phyloP scores from a whole-genome alignment of 2,113 vertebrate species.

The Naja naja region DNA sequence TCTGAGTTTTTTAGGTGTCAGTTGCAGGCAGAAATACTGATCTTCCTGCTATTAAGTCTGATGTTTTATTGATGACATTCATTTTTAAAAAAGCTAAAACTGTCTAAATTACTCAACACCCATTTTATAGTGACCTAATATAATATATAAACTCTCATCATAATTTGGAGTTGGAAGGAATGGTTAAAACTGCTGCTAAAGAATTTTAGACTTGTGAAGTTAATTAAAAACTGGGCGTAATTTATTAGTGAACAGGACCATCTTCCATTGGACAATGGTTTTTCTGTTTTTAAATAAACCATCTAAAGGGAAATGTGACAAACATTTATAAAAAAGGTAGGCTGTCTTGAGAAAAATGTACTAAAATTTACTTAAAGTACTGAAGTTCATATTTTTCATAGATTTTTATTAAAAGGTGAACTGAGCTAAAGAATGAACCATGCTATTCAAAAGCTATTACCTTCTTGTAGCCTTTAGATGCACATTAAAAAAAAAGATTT shows the following conservation, averaged over 20 bases:
- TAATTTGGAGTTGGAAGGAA: background rate
- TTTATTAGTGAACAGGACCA: background rate
- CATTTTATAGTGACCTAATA: background rate
- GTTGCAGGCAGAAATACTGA: background rate
- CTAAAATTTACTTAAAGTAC: background rate
- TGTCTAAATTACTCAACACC: background rate
- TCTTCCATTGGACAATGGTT: background rate
- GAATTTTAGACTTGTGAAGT: background rate
- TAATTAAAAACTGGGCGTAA: background rate
- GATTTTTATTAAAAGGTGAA: too few relatives aligned
- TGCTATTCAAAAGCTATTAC: background rate
- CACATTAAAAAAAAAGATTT: background rate
- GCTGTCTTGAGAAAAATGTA: background rate
- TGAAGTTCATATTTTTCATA: background rate
- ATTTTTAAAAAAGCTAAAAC: background rate
- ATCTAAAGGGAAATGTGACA: background rate
- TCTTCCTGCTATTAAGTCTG: conserved; percentile 12
- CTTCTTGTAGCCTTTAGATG: background rate
- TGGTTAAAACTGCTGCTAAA: background rate
- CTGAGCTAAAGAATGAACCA: background rate
- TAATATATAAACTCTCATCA: background rate
- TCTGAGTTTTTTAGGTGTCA: conserved; percentile 21
- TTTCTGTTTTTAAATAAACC: background rate
- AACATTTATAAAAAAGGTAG: background rate
- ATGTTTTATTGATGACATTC: conserved; percentile 17